Conservation (phyloP, 2,113 vertebrate genomes). For the Gobius niger region DNA sequence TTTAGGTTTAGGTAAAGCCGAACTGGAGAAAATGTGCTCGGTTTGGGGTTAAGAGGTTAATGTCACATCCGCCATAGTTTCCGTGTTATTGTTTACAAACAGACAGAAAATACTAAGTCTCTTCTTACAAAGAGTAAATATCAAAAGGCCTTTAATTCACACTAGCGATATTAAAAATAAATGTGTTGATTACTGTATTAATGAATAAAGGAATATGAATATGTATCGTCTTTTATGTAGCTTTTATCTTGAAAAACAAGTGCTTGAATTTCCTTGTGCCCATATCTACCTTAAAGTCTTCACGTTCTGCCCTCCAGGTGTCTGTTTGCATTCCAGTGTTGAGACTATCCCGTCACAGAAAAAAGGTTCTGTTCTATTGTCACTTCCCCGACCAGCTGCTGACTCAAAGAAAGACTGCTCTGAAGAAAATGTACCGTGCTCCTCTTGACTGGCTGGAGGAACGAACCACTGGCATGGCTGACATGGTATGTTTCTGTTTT, state of each 20-base stretch:
- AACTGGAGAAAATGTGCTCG: too few species aligned
- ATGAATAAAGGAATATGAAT: too few species aligned
- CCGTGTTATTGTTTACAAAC: too few species aligned
- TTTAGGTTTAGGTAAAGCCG: too few species aligned
- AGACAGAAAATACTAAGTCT: too few species aligned
- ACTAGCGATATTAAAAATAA: too few species aligned
- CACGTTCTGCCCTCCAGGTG: slow-evolving; percentile 75
- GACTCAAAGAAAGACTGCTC: slow-evolving; percentile 81
- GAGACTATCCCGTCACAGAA: slow-evolving; percentile 83
- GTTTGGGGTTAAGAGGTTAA: too few species aligned
- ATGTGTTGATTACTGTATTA: too few species aligned
- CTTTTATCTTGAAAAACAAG: neutral
- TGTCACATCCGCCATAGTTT: too few species aligned
- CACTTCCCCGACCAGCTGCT: slow-evolving; percentile 96
- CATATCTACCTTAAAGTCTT: neutral
- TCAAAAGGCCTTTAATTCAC: too few species aligned
- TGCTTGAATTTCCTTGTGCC: neutral
- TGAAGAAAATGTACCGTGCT: slow-evolving; percentile 86
- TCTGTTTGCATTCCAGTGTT: slow-evolving; percentile 94
- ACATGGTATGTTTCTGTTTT: slow-evolving; percentile 63
- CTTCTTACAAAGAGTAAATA: too few species aligned
- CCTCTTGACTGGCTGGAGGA: slow-evolving; percentile 94
- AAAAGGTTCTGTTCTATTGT: slow-evolving; percentile 97
- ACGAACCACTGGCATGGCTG: slow-evolving; percentile 94
- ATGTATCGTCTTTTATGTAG: neutral